phyloP scores from a whole-genome alignment of 2,888 invertebrate species.

The Gortyna flavago region DNA sequence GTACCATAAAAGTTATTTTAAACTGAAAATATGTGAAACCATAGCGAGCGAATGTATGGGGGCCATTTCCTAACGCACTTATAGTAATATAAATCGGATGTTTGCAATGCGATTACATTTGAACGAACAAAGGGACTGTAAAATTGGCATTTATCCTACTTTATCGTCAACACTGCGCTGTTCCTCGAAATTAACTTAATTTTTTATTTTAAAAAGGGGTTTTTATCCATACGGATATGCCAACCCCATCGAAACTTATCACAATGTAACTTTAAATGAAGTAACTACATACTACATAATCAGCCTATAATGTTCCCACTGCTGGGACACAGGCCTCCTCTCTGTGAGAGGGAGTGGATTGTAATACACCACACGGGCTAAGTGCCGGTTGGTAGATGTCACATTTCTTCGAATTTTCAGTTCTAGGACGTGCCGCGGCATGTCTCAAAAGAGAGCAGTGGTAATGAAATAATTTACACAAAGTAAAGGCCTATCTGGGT shows the following conservation, averaged over 20 bases:
- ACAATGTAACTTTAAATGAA: not conserved
- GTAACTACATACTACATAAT: not conserved
- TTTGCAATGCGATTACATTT: constrained; percentile 70
- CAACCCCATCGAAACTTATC: not conserved
- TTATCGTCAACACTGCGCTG: not conserved
- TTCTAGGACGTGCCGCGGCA: no score
- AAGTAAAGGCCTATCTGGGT: no score
- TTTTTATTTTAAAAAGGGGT: not conserved
- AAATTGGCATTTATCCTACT: constrained; percentile 27
- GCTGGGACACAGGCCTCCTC: no score
- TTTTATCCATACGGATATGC: no score
- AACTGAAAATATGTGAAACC: constrained; percentile 63
- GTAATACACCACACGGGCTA: no score
- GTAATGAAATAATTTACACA: no score
- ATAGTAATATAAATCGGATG: constrained; percentile 76
- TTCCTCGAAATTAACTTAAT: constrained; percentile 27
- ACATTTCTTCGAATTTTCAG: no score
- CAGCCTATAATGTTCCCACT: no score
- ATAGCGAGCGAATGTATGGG: constrained; percentile 61
- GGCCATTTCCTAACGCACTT: constrained; percentile 74
- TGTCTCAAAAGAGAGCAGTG: no score
- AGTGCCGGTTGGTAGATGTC: no score
- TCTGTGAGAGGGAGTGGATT: no score
- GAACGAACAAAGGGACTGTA: constrained; percentile 47
- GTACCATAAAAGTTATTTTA: constrained; percentile 39